Percentiles rank a stretch among this genome's conserved stretches.
Evolutionary conservation across 2,797 vertebrate species (phyloP).

Genomic region (Tokudaia muenninki): DNA sequence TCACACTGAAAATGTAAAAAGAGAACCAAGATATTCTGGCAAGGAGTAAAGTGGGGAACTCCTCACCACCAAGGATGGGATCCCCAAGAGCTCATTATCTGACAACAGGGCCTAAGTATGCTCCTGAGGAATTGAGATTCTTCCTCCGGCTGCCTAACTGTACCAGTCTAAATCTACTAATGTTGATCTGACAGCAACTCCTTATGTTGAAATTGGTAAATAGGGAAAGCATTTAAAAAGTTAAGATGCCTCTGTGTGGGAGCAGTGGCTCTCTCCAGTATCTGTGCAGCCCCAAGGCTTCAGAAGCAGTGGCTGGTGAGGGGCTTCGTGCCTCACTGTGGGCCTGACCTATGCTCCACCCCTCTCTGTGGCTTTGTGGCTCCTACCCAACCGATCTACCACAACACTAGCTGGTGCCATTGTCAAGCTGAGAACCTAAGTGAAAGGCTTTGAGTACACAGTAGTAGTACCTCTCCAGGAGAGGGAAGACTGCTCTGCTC

Average conservation of each 20-base stretch:
- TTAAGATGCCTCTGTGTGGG: background rate
- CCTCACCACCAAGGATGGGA: background rate
- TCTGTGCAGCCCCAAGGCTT: background rate
- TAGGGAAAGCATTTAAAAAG: background rate
- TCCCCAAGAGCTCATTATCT: background rate
- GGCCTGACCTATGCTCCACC: too few species aligned
- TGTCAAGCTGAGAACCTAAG: background rate
- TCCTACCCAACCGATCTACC: background rate
- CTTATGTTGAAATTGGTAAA: background rate
- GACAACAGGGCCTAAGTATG: background rate
- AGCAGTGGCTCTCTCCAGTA: background rate
- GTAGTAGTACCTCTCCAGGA: background rate
- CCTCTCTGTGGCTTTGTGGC: background rate
- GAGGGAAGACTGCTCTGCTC: background rate
- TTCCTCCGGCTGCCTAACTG: background rate
- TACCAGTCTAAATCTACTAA: background rate
- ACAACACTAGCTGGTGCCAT: background rate
- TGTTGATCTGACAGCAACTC: background rate
- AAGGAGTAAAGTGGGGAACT: background rate
- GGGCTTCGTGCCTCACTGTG: background rate
- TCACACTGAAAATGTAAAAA: background rate
- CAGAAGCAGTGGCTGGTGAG: background rate
- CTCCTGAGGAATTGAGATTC: background rate
- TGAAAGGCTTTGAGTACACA: background rate
- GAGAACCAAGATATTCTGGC: too few species aligned